Percentiles rank a stretch among this genome's conserved stretches.
phyloP scores from a whole-genome alignment of 1,140 invertebrate genomes.

The Ericerus pela region DNA sequence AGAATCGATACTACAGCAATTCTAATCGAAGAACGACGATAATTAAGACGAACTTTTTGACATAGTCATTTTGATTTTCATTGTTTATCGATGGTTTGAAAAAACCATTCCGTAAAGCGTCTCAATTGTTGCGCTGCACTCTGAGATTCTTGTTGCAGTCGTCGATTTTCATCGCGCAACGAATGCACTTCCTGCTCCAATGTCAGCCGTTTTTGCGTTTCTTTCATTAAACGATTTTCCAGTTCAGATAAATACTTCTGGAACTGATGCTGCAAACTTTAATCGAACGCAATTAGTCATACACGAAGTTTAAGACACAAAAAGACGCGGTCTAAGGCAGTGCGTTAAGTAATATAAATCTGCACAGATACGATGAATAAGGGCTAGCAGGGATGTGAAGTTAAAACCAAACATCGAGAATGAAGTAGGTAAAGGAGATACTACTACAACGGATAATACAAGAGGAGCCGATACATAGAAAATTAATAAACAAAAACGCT shows the following conservation, averaged over 20 bases:
- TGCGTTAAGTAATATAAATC: no score
- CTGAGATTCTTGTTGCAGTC: conserved; percentile 74
- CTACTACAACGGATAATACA: no score
- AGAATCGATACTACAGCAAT: no score
- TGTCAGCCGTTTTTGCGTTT: conserved; percentile 42
- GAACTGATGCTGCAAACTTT: conserved; percentile 29
- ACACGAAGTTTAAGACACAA: no score
- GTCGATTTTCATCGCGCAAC: conserved; percentile 66
- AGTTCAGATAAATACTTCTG: conserved; percentile 46
- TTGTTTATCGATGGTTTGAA: conserved; percentile 65
- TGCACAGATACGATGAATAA: no score
- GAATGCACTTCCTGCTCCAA: conserved; percentile 58
- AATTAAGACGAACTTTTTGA: background rate
- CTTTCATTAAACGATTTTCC: conserved; percentile 43
- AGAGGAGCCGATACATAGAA: no score
- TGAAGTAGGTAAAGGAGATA: no score
- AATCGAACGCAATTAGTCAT: background rate
- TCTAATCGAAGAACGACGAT: background rate
- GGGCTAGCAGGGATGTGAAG: no score
- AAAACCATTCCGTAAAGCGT: conserved; percentile 87
- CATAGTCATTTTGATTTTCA: conserved; percentile 13
- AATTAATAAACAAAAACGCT: no score
- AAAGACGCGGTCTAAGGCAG: no score
- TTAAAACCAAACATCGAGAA: no score
- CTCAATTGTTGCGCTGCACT: conserved; percentile 74